A percentile compares a stretch with the other conserved stretches of the same genome.
These are phyloP conservation scores for Flexamia atlantica DNA, from an alignment of 2,888 invertebrate species.

Conservation along the genomic window DNA sequence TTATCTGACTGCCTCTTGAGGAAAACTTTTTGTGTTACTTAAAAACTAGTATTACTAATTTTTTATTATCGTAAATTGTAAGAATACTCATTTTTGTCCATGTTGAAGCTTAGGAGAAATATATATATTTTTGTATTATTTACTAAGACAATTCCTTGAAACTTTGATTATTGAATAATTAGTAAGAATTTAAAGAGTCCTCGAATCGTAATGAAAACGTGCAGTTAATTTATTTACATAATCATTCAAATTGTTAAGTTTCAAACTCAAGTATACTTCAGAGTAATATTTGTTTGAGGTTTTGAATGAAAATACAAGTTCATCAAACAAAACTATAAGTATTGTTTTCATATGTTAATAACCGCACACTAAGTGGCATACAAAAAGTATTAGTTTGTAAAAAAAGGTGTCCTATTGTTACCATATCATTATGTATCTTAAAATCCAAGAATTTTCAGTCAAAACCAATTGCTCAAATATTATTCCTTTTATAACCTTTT, in stretches of 20 bases:
- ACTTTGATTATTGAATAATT: too few species aligned
- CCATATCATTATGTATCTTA: background rate
- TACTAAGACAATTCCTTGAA: too few species aligned
- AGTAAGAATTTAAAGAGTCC: too few species aligned
- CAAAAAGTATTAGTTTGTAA: background rate
- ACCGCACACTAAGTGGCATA: background rate
- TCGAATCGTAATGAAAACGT: too few species aligned
- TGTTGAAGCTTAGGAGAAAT: constrained; percentile 8
- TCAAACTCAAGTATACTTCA: too few species aligned
- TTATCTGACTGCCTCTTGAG: background rate
- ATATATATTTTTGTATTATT: constrained; percentile 38
- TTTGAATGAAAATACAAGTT: too few species aligned
- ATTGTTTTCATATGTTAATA: background rate
- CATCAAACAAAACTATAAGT: too few species aligned
- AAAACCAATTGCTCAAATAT: constrained; percentile 22
- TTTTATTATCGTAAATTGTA: background rate
- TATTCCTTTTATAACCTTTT: background rate
- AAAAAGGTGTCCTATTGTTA: constrained; percentile 8
- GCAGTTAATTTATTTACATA: too few species aligned
- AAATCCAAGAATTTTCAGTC: background rate
- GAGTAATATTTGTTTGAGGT: too few species aligned
- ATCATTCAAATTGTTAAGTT: too few species aligned
- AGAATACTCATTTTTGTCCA: constrained; percentile 19
- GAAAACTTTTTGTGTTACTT: background rate
- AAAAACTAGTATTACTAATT: background rate